Evolutionary conservation across 2,113 vertebrate genomes (phyloP).

Genomic region (Stercorarius parasiticus): DNA sequence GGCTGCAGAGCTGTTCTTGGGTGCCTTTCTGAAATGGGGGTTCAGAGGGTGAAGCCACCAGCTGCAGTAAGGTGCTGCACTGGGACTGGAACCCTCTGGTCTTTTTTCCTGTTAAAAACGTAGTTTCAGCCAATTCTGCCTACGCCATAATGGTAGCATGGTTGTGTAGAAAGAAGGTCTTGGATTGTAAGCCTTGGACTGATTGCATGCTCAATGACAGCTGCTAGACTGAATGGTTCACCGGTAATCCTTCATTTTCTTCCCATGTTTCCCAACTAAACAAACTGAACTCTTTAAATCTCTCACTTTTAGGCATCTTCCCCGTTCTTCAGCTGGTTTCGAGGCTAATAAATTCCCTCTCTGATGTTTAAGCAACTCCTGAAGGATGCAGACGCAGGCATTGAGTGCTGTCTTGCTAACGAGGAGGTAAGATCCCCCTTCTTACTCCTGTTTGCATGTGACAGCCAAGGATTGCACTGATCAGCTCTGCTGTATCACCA

Average conservation of each 20-base stretch:
- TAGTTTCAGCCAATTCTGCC: neutral
- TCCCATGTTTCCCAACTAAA: neutral
- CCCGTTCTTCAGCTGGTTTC: neutral
- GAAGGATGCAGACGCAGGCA: slow-evolving; percentile 22
- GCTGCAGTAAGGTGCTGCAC: neutral
- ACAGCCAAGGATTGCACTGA: neutral
- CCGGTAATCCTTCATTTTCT: neutral
- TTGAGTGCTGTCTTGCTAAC: neutral
- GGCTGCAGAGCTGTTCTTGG: neutral
- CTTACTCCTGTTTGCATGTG: neutral
- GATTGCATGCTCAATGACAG: neutral
- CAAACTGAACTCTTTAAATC: neutral
- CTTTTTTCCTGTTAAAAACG: rapidly evolving
- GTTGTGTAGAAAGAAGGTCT: neutral
- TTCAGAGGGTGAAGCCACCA: neutral
- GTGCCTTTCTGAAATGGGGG: neutral
- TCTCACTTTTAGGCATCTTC: neutral
- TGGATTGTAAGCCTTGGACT: neutral
- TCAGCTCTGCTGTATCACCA: rapidly evolving
- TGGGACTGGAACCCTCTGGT: neutral
- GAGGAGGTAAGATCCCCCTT: slow-evolving; percentile 14
- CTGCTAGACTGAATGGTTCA: neutral
- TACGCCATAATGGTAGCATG: rapidly evolving
- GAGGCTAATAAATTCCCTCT: neutral
- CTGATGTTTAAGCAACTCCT: neutral